These are phyloP conservation scores for Albula glossodonta DNA, from an alignment of 2,113 vertebrate species.

Conservation along the genomic window DNA sequence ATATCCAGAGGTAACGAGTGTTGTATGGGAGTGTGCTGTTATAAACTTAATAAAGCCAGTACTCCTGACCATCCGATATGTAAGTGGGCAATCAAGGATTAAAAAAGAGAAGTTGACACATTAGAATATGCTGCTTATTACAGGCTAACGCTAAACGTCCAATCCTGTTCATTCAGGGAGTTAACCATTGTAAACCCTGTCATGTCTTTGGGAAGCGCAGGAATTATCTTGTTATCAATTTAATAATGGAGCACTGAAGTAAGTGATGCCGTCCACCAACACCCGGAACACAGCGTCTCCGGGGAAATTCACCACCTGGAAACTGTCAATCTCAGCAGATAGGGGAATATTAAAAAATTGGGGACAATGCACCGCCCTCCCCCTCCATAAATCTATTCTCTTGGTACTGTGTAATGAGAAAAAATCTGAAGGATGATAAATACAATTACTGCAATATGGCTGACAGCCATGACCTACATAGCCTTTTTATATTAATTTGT, in stretches of 20 bases:
- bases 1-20: no score
- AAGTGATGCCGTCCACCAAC: conserved; percentile 80
- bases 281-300: conserved; percentile 79
- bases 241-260: conserved; percentile 82
- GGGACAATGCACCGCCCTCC: conserved; percentile 61
- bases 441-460: conserved; percentile 67
- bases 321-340: conserved; percentile 79
- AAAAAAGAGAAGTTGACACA: conserved; percentile 46
- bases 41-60: neutral
- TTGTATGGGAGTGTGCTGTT: no score
- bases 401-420: conserved; percentile 73
- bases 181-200: conserved; percentile 76
- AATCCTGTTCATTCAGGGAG: conserved; percentile 71
- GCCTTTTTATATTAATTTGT: neutral
- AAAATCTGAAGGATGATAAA: conserved; percentile 80
- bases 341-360: conserved; percentile 75
- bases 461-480: conserved; percentile 67
- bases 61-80: neutral
- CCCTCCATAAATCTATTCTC: conserved; percentile 72
- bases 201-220: conserved; percentile 75
- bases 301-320: conserved; percentile 86
- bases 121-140: conserved; percentile 73
- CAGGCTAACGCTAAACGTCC: conserved; percentile 69
- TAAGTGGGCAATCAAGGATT: neutral
- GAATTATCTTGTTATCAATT: conserved; percentile 90